Base-by-base conservation (phyloP, 2,888 invertebrate species). In the Nyleta sp. region DNA sequence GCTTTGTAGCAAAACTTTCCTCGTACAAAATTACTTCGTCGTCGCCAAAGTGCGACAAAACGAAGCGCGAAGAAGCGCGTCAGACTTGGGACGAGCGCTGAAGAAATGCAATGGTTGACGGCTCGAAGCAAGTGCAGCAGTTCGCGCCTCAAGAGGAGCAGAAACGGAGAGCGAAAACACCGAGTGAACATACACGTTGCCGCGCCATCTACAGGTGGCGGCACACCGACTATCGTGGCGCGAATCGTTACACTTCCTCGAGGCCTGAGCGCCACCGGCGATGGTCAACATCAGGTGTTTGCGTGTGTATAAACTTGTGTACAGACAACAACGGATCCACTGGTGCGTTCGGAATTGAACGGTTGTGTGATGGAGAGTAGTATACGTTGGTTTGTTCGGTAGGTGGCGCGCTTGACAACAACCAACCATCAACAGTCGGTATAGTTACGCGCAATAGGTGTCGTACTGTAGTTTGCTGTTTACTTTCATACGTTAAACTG, bases 401-500 rank as follows among this genome's bases (percentile, higher is more conserved):
- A 33, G 15, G 20, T 50, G 28, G 52, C 11, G 52, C 33, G 15
- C 55, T 38, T 46, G 46, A 55, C 38, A 55, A 31, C 38, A 46
- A 57, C 24, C 18, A 35, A 44, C 35, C 18, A 46, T 35, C 22
- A 31, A 46, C 33, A 24, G 22, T 52, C 38, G 24, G 18, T 31
- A 35, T 38, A 55, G 8, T 55, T 57, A 53, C 35, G 42, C 53
- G 65, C 53, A 38, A 46, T 22, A 38, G 4, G 20, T 67, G 33
- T 46, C 22, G 15, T 38, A 31, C 50, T 55, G 40, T 53, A 60
- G 13, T 68, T 44, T 48, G 46, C 18, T 55, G 24, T 53, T 60
- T 38, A 71, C 52, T 77, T 77, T 71, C 31, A 62, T 46, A 48
- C 31, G 55, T 78, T 64, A 73, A 42, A 64, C 65, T 73, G 73